These are phyloP conservation scores for Cybosia mesomella DNA, from an alignment of 2,888 invertebrate species.

Conservation along the genomic window DNA sequence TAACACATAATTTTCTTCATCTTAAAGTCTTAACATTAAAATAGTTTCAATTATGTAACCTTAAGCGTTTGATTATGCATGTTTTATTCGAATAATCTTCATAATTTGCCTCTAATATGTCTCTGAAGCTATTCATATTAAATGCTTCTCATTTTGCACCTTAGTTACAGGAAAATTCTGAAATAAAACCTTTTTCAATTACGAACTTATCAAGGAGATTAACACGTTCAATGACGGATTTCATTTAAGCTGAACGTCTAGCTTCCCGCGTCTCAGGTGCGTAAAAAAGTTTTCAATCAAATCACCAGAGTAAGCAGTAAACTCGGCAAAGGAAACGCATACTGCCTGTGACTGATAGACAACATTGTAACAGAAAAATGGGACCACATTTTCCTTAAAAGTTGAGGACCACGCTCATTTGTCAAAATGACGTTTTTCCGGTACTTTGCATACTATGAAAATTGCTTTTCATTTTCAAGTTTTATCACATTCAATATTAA, in stretches of 20 bases:
- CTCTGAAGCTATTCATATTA: slow-evolving; percentile 12
- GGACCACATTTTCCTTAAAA: slow-evolving; percentile 65
- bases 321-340: slow-evolving; percentile 67
- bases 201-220: slow-evolving; percentile 38
- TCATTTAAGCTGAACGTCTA: slow-evolving; percentile 26
- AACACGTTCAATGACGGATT: slow-evolving; percentile 39
- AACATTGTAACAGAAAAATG: slow-evolving; percentile 76
- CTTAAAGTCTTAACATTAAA: too few relatives aligned
- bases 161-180: slow-evolving; percentile 9
- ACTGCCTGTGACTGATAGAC: slow-evolving; percentile 81
- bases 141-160: slow-evolving; percentile 13
- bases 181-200: slow-evolving; percentile 36
- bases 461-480: slow-evolving; percentile 29
- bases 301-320: slow-evolving; percentile 72
- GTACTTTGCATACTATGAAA: slow-evolving; percentile 20
- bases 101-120: slow-evolving; percentile 10
- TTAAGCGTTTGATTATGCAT: not conserved
- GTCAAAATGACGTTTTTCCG: slow-evolving; percentile 52
- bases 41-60: too few relatives aligned
- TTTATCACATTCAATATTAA: slow-evolving; percentile 11
- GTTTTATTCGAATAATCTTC: too few relatives aligned
- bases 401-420: slow-evolving; percentile 66
- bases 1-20: too few relatives aligned
- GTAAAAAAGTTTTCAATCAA: slow-evolving; percentile 82
- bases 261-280: slow-evolving; percentile 73